Percentiles rank a stretch among this genome's conserved stretches.
Evolutionary conservation across 2,113 vertebrate genomes (phyloP).

Genomic region (Lucifuga dentata): DNA sequence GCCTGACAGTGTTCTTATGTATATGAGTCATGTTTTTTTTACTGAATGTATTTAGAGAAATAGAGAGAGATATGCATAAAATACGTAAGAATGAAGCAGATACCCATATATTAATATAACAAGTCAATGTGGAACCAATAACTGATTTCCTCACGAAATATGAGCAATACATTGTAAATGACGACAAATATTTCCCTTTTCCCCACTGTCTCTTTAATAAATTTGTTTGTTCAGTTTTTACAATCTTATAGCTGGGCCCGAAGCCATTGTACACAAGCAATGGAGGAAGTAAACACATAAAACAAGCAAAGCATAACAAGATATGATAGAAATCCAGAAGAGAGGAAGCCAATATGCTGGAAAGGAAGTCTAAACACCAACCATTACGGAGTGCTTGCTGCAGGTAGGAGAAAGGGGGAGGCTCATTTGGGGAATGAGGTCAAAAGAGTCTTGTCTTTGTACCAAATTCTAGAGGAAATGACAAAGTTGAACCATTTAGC

Average conservation of each 20-base stretch:
- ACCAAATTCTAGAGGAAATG: slow-evolving; percentile 79
- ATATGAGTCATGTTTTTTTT: background rate
- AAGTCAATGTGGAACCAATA: too few relatives aligned
- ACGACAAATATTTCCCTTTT: too few relatives aligned
- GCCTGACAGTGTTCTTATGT: background rate
- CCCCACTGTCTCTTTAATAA: background rate
- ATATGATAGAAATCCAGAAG: slow-evolving; percentile 37
- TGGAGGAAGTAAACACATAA: slow-evolving; percentile 22
- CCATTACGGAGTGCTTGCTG: slow-evolving; percentile 85
- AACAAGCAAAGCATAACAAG: slow-evolving; percentile 25
- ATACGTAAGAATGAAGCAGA: too few relatives aligned
- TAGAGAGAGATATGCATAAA: too few relatives aligned
- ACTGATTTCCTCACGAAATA: too few relatives aligned
- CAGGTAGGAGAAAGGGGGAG: slow-evolving; percentile 81
- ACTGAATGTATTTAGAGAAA: too few relatives aligned
- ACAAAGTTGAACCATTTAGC: slow-evolving; percentile 39
- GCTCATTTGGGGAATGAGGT: slow-evolving; percentile 81
- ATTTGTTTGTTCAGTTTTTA: too few relatives aligned
- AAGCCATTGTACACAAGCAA: background rate
- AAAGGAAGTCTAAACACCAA: slow-evolving; percentile 73
- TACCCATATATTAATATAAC: too few relatives aligned
- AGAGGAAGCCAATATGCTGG: slow-evolving; percentile 50
- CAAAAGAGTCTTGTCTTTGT: slow-evolving; percentile 83
- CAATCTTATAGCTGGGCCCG: background rate
- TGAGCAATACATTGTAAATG: too few relatives aligned